Evolutionary conservation across 2,888 invertebrate genomes (phyloP), one percentile per base, ranked within the genome.

Genomic region (Zygogramma bicolorata): DNA sequence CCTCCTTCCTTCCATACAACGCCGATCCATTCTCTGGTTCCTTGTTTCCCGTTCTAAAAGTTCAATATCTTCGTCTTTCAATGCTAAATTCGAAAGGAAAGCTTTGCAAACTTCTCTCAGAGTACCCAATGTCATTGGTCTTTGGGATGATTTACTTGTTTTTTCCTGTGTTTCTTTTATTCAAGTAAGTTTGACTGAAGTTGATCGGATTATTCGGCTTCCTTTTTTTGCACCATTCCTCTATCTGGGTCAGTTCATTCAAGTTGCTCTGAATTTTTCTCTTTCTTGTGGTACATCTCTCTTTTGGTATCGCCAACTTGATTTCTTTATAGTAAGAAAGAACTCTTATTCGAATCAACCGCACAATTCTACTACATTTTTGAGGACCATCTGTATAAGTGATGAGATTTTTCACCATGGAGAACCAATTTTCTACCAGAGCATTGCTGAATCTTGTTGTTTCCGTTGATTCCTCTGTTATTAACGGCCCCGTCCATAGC

Each of bases 291-390:
- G 38, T 38, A 15, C 49, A 65, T 46, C 34, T 1, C 13, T 15
- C 29, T 65, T 59, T 59, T 42, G 67, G 67, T 7, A 67, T 46
- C 15, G 5, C 42, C 25, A 59, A 29, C 25, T 4, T 59, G 2
- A 40, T 31, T 59, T 59, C 65, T 65, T 65, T 31, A 25, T 42
- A 40, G 10, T 42, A 22, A 29, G 20, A 27, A 25, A 67, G 13
- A 15, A 27, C 31, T 40, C 42, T 58, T 53, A 49, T 34, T n/a
- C n/a, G n/a, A n/a, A 65, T 15, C 20, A 46, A 27, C 18, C 67
- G 18, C 7, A 67, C 10, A 58, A 46, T 31, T 31, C 65, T 49
- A 49, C 65, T 65, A 13, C 65, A 49, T 38, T n/a, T n/a, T n/a
- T n/a, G n/a, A n/a, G n/a, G n/a, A n/a, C n/a, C n/a, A n/a, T n/a